Evolutionary conservation across 2,797 vertebrate species (phyloP).

Genomic region (Acanthurus lineatus): DNA sequence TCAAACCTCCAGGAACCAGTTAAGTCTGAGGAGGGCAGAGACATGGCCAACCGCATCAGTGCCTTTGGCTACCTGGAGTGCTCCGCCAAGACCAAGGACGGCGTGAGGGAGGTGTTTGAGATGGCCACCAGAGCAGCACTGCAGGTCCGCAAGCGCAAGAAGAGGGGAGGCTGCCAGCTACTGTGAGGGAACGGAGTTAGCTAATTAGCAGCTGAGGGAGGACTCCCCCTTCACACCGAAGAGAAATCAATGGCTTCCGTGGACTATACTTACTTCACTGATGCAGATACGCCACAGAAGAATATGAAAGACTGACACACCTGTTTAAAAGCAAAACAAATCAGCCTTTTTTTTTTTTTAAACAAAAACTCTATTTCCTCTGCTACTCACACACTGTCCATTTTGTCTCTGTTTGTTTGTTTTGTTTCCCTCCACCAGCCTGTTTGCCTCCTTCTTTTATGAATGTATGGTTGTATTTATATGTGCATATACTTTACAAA

Average conservation of each 20-base stretch:
- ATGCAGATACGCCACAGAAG: constrained; percentile 63
- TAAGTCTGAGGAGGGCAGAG: constrained; percentile 94
- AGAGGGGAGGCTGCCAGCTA: constrained; percentile 90
- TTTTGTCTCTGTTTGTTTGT: constrained; percentile 56
- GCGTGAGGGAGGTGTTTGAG: constrained; percentile 96
- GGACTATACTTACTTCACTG: constrained; percentile 76
- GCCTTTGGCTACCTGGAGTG: constrained; percentile 98
- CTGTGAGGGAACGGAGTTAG: constrained; percentile 82
- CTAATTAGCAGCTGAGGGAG: constrained; percentile 49
- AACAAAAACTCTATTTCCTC: constrained; percentile 41
- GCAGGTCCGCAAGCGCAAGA: constrained; percentile 95
- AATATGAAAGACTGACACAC: constrained; percentile 80
- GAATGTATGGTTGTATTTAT: constrained; percentile 80
- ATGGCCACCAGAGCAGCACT: constrained; percentile 97
- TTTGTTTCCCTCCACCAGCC: constrained; percentile 58
- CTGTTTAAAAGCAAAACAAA: constrained; percentile 79
- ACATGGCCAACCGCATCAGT: constrained; percentile 97
- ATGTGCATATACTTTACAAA: constrained; percentile 78
- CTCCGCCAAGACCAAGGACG: constrained; percentile 98
- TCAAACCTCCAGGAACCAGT: constrained; percentile 90
- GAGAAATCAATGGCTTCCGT: constrained; percentile 76
- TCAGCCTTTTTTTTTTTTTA: constrained; percentile 47
- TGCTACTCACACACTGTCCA: constrained; percentile 58
- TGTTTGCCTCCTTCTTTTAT: constrained; percentile 61
- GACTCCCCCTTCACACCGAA: constrained; percentile 32